Evolutionary conservation across 2,888 invertebrate species (phyloP).

Genomic region (Himalopsyche japonica): DNA sequence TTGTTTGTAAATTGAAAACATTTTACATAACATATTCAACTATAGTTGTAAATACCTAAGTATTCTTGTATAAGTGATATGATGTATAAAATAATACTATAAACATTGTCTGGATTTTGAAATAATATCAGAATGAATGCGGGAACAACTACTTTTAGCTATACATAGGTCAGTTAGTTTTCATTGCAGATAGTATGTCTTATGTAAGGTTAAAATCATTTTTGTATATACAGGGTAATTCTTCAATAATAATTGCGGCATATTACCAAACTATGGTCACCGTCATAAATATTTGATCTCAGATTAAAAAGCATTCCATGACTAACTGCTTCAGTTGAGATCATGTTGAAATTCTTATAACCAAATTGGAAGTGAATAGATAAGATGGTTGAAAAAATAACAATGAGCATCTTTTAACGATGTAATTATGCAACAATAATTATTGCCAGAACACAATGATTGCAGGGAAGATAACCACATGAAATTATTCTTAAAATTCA

Average conservation of each 20-base stretch:
- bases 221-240: neutral
- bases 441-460: neutral
- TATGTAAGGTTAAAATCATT: neutral
- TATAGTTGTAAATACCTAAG: too few species aligned
- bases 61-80: neutral
- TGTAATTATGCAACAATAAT: neutral
- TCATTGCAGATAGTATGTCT: neutral
- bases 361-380: too few species aligned
- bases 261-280: neutral
- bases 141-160: slow-evolving; percentile 36
- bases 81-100: neutral
- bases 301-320: too few species aligned
- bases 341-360: too few species aligned
- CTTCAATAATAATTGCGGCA: neutral
- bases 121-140: slow-evolving; percentile 33
- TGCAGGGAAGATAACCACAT: neutral
- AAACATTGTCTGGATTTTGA: neutral
- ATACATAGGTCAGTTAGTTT: neutral
- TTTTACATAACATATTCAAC: too few species aligned
- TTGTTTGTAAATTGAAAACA: neutral
- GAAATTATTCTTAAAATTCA: neutral
- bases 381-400: too few species aligned
- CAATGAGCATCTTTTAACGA: too few species aligned
- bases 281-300: neutral
- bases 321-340: too few species aligned